Percentiles rank a stretch among this genome's conserved stretches.
Conservation (phyloP, 2,113 vertebrate species). For the Zapornia atra region DNA sequence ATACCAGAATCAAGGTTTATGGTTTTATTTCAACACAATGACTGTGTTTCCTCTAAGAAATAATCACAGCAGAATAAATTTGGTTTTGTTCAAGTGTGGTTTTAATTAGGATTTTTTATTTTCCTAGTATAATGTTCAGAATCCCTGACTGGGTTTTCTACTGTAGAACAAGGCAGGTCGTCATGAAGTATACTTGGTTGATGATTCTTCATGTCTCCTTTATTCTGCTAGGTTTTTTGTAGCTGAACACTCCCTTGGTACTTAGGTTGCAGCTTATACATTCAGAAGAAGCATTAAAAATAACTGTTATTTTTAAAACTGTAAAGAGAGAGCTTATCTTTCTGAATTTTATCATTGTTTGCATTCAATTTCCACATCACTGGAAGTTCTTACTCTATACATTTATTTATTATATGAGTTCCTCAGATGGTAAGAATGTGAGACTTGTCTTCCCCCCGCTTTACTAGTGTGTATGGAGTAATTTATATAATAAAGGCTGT, state of each 20-base stretch:
- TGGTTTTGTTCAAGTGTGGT: neutral
- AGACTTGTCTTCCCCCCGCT: neutral
- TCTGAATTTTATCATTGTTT: neutral
- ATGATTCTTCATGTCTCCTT: neutral
- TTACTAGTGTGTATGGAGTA: neutral
- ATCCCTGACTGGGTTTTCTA: neutral
- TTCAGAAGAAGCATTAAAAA: neutral
- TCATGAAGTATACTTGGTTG: neutral
- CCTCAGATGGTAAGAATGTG: neutral
- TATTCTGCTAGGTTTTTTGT: neutral
- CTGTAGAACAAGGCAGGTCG: neutral
- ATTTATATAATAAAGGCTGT: too few species aligned
- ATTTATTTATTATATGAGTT: neutral
- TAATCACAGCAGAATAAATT: neutral
- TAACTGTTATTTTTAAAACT: neutral
- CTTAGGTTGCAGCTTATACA: neutral
- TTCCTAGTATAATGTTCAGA: neutral
- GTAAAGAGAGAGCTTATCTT: neutral
- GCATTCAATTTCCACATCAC: neutral
- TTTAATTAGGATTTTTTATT: neutral
- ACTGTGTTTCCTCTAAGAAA: neutral
- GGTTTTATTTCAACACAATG: neutral
- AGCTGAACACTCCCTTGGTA: neutral
- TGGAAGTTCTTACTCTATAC: neutral
- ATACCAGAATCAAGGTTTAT: neutral